Base-by-base conservation (phyloP, 2,113 vertebrate genomes). In the Mystacornis crossleyi region DNA sequence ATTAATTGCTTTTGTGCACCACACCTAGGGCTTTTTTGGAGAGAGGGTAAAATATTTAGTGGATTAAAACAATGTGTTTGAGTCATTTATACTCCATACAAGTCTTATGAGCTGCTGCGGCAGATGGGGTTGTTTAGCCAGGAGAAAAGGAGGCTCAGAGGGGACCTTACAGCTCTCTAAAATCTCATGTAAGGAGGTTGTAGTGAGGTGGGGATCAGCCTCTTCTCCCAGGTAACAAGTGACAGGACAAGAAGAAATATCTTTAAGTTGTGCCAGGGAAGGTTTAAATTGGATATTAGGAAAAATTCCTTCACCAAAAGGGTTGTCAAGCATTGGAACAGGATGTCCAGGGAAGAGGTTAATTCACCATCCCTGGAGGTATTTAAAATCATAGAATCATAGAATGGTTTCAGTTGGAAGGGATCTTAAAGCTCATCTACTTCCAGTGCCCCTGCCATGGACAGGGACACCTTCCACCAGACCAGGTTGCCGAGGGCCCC, bases 1-100 rank as follows among this genome's bases (percentile, higher is more conserved):
- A 95, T 69, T 97, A 93, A 96, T 95, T 90, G 72, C 86, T 93
- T 91, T 78, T 54, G 14, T 89, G 34, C 38, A 42, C 60, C 62
- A 54, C 43, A 96, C 45, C 43, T 61, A 62, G 66, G 50, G 58
- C 50, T 91, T 81, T 88, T 89, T 91, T 65, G 11, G 69, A 43
- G 40, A 66, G 28, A 10, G 11, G 3, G 10, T 65, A 62, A 86
- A 91, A 62, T 61, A 79, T 61, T 85, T 84, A 81, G 48, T 40
- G 6, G 81, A 80, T 80, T 93, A 40, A 85, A 96, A 81, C 33
- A 50, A 25, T 65, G 5, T 47, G 14, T 80, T 81, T 5, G 12
- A 95, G 58, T 43, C 5, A 75, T 90, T 96, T 89, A 80, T 83
- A 88, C 38, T 73, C 0, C 0, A 7, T 53, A 45, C 21, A 78